Base-by-base conservation (phyloP, 2,797 vertebrate genomes). In the Tinamus major region DNA sequence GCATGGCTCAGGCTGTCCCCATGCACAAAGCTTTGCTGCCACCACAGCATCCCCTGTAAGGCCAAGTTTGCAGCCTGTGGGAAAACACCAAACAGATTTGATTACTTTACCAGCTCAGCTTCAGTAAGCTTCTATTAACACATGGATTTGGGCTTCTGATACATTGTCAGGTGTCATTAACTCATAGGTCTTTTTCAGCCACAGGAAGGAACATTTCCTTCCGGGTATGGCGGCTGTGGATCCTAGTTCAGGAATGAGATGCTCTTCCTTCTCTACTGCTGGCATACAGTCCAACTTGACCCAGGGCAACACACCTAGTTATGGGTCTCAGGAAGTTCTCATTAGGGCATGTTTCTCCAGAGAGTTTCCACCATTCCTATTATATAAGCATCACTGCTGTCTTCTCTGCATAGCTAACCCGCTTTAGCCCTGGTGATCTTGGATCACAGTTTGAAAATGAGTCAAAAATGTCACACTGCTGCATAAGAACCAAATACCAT, bases 101-200 rank as follows among this genome's bases (percentile, higher is more conserved):
- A 65, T 71, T 58, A 68, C 7, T n/a, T 21, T 44, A 8, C 18
- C 18, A 72, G 48, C 6, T 85, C 37, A 29, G 29, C 13, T 42
- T 51, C 18, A 16, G 27, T 12, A 78, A 59, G 35, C 31, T 37
- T 53, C 23, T 55, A 58, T 69, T 69, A 69, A 53, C 15, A 24
- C 44, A 46, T 74, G 24, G 7, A 63, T 72, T 86, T 86, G 58
- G 29, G 21, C n/a, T 53, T 86, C 61, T 68, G 10, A 44, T 41
- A 72, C 6, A n/a, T 64, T 1, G 0, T n/a, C n/a, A 55, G 51
- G 39, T 42, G 8, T 49, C 24, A 24, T 5, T 79, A 15, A 31
- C 33, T 59, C 37, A n/a, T 15, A 15, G 3, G 10, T 39, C 7
- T 58, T 39, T 39, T 26, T 82, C 48, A 69, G 27, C 41, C 51